Evolutionary conservation across 2,888 invertebrate genomes (phyloP).

Genomic region (Eledone cirrhosa): DNA sequence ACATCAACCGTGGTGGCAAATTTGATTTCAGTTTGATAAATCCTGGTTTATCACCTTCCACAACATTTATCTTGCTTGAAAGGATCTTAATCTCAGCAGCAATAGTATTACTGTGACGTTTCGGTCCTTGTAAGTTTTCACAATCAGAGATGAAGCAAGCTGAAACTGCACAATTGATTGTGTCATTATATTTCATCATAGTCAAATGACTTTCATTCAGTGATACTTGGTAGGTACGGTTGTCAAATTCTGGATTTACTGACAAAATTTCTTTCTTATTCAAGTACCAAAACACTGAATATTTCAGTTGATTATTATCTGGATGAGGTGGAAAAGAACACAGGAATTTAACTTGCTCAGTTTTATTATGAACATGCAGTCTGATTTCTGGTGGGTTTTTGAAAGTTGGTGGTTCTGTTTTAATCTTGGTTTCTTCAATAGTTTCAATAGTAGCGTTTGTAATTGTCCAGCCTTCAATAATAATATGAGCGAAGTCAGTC

Average conservation of each 20-base stretch:
- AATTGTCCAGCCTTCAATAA: constrained; percentile 41
- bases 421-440: constrained; percentile 34
- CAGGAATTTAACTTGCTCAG: constrained; percentile 31
- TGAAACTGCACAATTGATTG: constrained; percentile 8
- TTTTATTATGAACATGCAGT: constrained; percentile 31
- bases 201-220: not conserved
- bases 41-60: constrained; percentile 43
- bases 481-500: constrained; percentile 36
- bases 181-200: not conserved
- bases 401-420: constrained; percentile 40
- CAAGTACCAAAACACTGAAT: constrained; percentile 40
- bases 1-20: constrained; percentile 49
- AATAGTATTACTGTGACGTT: not conserved
- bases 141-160: constrained; percentile 4
- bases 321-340: constrained; percentile 39
- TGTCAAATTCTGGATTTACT: not conserved
- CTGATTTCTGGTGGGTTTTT: constrained; percentile 37
- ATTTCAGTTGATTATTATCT: constrained; percentile 34
- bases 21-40: constrained; percentile 43
- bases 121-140: not conserved
- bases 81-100: constrained; percentile 19
- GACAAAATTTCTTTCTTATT: constrained; percentile 30
- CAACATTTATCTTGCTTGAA: constrained; percentile 34
- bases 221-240: constrained; percentile 7
- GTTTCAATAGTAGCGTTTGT: constrained; percentile 39